These are phyloP conservation scores for Dunckerocampus dactyliophorus DNA, from an alignment of 2,113 vertebrate genomes.

Conservation along the genomic window DNA sequence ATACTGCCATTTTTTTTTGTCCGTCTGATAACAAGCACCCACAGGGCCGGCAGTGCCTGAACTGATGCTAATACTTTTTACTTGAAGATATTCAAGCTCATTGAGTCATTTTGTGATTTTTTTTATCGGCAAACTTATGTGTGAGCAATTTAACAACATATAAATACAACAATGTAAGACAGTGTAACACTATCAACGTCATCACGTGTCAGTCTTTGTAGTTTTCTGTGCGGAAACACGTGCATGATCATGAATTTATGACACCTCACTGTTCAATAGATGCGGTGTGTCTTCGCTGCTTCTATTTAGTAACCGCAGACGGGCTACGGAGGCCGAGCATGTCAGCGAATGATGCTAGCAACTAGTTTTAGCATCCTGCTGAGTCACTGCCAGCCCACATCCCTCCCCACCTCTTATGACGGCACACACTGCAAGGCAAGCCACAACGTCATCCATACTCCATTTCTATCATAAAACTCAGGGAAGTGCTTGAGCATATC, in stretches of 20 bases:
- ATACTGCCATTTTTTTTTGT: too few relatives aligned
- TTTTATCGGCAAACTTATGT: too few relatives aligned
- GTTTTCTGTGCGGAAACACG: background rate
- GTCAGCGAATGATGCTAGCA: background rate
- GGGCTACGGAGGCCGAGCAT: background rate
- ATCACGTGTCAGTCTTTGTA: background rate
- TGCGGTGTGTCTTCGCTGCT: background rate
- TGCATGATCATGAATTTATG: background rate
- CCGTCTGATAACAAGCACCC: too few relatives aligned
- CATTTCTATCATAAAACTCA: background rate
- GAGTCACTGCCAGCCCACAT: conserved; percentile 33
- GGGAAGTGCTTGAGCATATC: background rate
- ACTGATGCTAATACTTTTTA: too few relatives aligned
- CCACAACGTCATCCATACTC: background rate
- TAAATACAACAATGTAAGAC: too few relatives aligned
- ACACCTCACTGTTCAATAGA: background rate
- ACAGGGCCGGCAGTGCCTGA: too few relatives aligned
- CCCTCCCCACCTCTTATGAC: conserved; percentile 7
- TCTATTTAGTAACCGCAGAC: background rate
- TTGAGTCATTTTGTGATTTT: too few relatives aligned
- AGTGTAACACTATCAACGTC: too few relatives aligned
- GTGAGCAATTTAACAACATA: too few relatives aligned
- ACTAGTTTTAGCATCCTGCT: conserved; percentile 32
- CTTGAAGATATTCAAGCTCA: too few relatives aligned
- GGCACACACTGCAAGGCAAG: background rate